Conservation (phyloP, 2,113 vertebrate species). For the Scortum barcoo region DNA sequence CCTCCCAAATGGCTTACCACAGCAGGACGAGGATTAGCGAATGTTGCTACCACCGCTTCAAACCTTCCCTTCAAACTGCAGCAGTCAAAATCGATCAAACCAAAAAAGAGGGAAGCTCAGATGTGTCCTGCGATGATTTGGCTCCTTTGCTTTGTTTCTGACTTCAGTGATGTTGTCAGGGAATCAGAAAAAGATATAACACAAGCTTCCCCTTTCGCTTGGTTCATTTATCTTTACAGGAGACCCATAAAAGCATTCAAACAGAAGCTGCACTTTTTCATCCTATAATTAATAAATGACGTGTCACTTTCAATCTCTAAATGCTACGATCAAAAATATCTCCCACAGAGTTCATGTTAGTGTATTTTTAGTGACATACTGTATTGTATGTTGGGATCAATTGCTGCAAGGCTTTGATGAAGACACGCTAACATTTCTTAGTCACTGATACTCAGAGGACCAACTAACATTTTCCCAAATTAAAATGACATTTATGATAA, state of each 20-base stretch:
- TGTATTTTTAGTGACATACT: slow-evolving; percentile 35
- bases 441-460: slow-evolving; percentile 25
- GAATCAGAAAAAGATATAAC: background rate
- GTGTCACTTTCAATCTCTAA: background rate
- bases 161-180: background rate
- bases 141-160: slow-evolving; percentile 10
- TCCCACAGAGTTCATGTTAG: background rate
- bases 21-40: slow-evolving; percentile 58
- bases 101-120: slow-evolving; percentile 7
- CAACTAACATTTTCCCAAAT: slow-evolving; percentile 54
- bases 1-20: slow-evolving; percentile 52
- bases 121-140: background rate
- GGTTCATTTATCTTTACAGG: background rate
- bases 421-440: slow-evolving; percentile 28
- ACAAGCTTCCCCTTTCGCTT: background rate
- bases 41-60: slow-evolving; percentile 16
- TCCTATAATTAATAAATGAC: background rate
- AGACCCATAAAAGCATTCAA: background rate
- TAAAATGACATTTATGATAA: slow-evolving; percentile 53
- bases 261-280: background rate
- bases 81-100: slow-evolving; percentile 32
- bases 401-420: slow-evolving; percentile 25
- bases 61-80: slow-evolving; percentile 23
- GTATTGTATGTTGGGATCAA: background rate
- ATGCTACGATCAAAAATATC: background rate